phyloP scores from a whole-genome alignment of 2,113 vertebrate genomes.

The Megaleporinus macrocephalus region DNA sequence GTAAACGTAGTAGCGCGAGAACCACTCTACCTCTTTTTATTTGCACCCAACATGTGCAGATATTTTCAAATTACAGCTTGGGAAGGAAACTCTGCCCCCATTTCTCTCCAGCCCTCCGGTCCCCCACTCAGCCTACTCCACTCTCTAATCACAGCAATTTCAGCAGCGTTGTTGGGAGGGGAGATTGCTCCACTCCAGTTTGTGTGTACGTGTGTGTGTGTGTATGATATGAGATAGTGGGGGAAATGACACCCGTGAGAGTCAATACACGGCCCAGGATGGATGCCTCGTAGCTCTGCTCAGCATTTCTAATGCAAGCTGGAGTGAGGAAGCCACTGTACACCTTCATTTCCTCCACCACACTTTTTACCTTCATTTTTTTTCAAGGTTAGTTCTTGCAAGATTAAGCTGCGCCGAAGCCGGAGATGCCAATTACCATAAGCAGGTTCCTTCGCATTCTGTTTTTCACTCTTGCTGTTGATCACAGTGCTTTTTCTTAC shows the following conservation, averaged over 20 bases:
- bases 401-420: slow-evolving; percentile 52
- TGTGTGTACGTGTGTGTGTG: slow-evolving; percentile 39
- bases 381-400: slow-evolving; percentile 60
- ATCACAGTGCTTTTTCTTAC: slow-evolving; percentile 35
- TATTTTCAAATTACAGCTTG: slow-evolving; percentile 24
- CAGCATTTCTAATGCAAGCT: slow-evolving; percentile 29
- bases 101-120: slow-evolving; percentile 43
- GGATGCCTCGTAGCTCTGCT: slow-evolving; percentile 53
- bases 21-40: slow-evolving; percentile 11
- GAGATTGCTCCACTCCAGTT: slow-evolving; percentile 67
- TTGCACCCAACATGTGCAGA: slow-evolving; percentile 18
- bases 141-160: slow-evolving; percentile 70
- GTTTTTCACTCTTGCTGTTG: slow-evolving; percentile 41
- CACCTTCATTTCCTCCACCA: slow-evolving; percentile 39
- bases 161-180: slow-evolving; percentile 65
- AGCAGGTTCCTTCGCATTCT: slow-evolving; percentile 55
- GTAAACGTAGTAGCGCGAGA: slow-evolving; percentile 9
- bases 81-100: slow-evolving; percentile 14
- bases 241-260: slow-evolving; percentile 21
- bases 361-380: slow-evolving; percentile 56
- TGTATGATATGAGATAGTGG: slow-evolving; percentile 29
- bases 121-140: slow-evolving; percentile 68
- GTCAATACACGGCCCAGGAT: slow-evolving; percentile 16
- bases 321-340: not conserved
- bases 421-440: slow-evolving; percentile 53